phyloP scores from a whole-genome alignment of 2,888 invertebrate species.

The Brassicogethes aeneus region DNA sequence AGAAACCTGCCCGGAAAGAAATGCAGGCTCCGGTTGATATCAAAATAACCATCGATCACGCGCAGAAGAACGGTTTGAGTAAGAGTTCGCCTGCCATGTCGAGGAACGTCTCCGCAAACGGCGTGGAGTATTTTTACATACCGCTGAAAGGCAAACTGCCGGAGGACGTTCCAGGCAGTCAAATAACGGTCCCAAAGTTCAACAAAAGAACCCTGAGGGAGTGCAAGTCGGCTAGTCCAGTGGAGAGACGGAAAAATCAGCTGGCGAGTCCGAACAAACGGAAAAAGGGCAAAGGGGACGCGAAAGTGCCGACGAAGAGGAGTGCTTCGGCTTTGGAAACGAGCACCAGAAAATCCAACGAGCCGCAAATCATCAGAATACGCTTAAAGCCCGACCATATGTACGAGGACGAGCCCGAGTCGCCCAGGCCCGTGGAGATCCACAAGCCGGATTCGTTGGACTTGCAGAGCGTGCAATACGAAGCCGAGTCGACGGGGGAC shows the following conservation, averaged over 20 bases:
- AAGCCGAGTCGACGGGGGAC: slow-evolving; percentile 17
- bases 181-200: not conserved
- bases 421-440: slow-evolving; percentile 24
- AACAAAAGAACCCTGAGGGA: slow-evolving; percentile 8
- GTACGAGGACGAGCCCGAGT: slow-evolving; percentile 50
- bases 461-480: slow-evolving; percentile 29
- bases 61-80: slow-evolving; percentile 2
- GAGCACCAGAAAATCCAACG: slow-evolving; percentile 11
- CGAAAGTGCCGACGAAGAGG: not conserved
- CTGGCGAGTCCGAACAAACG: slow-evolving; percentile 10
- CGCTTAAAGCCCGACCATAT: slow-evolving; percentile 67
- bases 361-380: slow-evolving; percentile 53
- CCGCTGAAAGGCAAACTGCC: slow-evolving; percentile 36
- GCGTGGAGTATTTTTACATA: slow-evolving; percentile 41
- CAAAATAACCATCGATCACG: slow-evolving; percentile 2
- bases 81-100: slow-evolving; percentile 7
- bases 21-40: not conserved
- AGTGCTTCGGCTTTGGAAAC: not conserved
- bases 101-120: slow-evolving; percentile 33
- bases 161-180: not conserved
- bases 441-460: slow-evolving; percentile 56
- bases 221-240: slow-evolving; percentile 17
- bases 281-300: slow-evolving; percentile 11
- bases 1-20: slow-evolving; percentile 14
- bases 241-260: slow-evolving; percentile 3